phyloP scores from a whole-genome alignment of 2,888 invertebrate species.

The Aproaerema taeniolella region DNA sequence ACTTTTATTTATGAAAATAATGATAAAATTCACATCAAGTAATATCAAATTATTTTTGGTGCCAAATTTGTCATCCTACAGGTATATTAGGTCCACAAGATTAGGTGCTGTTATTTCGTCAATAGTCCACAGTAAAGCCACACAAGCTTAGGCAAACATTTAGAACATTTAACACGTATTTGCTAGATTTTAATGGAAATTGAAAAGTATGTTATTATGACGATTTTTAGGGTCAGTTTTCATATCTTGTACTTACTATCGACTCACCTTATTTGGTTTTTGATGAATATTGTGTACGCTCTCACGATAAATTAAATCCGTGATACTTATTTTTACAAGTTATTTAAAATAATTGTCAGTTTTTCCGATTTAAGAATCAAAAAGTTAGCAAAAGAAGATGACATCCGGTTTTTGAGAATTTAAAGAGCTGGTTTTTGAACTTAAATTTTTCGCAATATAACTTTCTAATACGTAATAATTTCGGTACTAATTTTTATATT shows the following conservation, averaged over 20 bases:
- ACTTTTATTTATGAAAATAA: no score
- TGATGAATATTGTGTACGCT: no score
- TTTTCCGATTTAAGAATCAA: no score
- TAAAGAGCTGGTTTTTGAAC: slow-evolving; percentile 17
- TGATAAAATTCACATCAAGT: no score
- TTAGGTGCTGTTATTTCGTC: slow-evolving; percentile 2
- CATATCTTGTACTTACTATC: slow-evolving; percentile 8
- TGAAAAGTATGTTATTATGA: slow-evolving; percentile 31
- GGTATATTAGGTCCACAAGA: slow-evolving; percentile 3
- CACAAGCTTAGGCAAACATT: slow-evolving; percentile 26
- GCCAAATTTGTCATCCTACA: no score
- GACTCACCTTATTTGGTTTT: no score
- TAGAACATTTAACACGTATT: slow-evolving; percentile 48
- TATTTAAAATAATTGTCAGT: no score
- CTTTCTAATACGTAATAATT: not conserved
- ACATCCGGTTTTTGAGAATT: slow-evolving; percentile 4
- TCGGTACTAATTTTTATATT: slow-evolving; percentile 1
- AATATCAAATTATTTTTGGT: no score
- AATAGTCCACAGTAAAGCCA: slow-evolving; percentile 27
- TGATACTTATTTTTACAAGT: no score
- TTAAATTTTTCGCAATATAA: not conserved
- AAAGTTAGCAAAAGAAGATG: no score
- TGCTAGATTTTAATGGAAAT: slow-evolving; percentile 37
- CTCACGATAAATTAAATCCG: no score
- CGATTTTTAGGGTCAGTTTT: slow-evolving; percentile 17